Evolutionary conservation across 92 coral and sea anemone species (phyloP), one percentile per base, ranked within the genome.

Genomic region (Phymanthus crucifer): DNA sequence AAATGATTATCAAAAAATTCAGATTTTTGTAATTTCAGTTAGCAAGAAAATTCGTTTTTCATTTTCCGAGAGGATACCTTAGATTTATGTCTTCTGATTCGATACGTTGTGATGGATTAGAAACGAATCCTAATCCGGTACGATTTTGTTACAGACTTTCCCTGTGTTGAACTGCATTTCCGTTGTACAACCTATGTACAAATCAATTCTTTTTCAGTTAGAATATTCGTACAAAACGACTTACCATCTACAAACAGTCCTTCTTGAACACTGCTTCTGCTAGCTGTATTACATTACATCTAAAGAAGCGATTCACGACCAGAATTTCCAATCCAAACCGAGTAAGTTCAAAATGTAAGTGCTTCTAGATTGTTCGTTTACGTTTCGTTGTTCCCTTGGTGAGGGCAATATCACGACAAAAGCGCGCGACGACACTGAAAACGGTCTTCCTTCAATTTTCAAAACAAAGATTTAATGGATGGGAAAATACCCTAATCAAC

Each of bases 391-490:
- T 61, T 61, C 26, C 32, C 1, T 61, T 61, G 26, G 40, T 23
- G 52, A 35, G 14, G 57, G 34, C 75, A 71, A 61, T 61, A 38
- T 64, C 54, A 50, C 65, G 72, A 37, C 57, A 58, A n/a, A 36
- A 64, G 46, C 43, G 3, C 29, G 26, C 8, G 68, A 64, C 57
- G 79, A 11, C 70, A 32, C 27, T 52, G 70, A 64, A 77, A 77
- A 57, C 38, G 24, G 40, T 31, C 81, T 77, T 77, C 81, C 81
- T 77, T 58, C 11, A n/a, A 0, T 17, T 77, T 77, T 77, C 72
- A 77, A 77, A 77, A 77, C 81, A 77, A 77, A 37, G 35, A 35
- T 61, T 77, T 77, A 77, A 77, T 77, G 81, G 81, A 75, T 57
- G 78, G 2, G 80, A 75, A 21, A 16, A 54, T 33, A 54, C 66